Percentiles rank a stretch among this genome's conserved stretches.
Conservation (phyloP, 2,113 vertebrate genomes). For the Tupaia tana region DNA sequence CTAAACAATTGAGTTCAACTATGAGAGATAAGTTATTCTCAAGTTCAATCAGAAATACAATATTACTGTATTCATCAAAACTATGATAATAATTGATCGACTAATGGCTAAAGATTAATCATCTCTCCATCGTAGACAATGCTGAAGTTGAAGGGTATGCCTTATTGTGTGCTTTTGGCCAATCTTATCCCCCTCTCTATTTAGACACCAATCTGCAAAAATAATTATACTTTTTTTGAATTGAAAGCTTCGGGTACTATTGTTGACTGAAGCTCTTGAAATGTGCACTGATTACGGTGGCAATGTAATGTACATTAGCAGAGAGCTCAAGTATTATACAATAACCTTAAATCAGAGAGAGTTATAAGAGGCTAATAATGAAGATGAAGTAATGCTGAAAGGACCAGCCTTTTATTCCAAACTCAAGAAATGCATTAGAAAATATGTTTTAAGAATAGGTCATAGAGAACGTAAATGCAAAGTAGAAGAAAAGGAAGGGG, state of each 20-base stretch:
- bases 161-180: slow-evolving; percentile 10
- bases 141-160: not conserved
- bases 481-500: slow-evolving; percentile 50
- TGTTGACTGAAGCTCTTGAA: slow-evolving; percentile 74
- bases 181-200: slow-evolving; percentile 41
- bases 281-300: slow-evolving; percentile 65
- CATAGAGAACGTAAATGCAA: slow-evolving; percentile 69
- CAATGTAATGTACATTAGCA: slow-evolving; percentile 56
- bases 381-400: slow-evolving; percentile 67
- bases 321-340: slow-evolving; percentile 60
- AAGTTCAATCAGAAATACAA: slow-evolving; percentile 51
- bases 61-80: slow-evolving; percentile 10
- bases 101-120: slow-evolving; percentile 56
- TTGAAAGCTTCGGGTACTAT: slow-evolving; percentile 72
- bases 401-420: slow-evolving; percentile 71
- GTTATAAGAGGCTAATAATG: slow-evolving; percentile 57
- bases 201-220: slow-evolving; percentile 60
- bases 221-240: slow-evolving; percentile 66
- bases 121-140: not conserved
- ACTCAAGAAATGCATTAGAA: slow-evolving; percentile 75
- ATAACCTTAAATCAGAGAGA: slow-evolving; percentile 72
- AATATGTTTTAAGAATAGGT: slow-evolving; percentile 72
- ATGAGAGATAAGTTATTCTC: slow-evolving; percentile 47
- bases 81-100: slow-evolving; percentile 50
- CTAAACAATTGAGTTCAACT: slow-evolving; percentile 29